Evolutionary conservation across 2,113 vertebrate species (phyloP).

Genomic region (Oophaga pumilio): DNA sequence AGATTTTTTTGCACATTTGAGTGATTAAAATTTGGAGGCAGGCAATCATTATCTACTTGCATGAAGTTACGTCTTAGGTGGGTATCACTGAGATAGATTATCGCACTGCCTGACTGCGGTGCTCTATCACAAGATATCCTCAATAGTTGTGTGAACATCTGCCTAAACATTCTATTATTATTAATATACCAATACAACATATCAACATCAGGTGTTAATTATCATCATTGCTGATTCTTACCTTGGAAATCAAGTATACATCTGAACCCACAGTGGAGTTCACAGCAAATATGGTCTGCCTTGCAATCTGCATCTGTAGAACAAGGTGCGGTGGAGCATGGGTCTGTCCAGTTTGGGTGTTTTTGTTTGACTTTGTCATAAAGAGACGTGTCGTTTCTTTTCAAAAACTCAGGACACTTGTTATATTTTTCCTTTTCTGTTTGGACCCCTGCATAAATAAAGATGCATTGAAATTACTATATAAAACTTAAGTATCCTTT

Average conservation of each 20-base stretch:
- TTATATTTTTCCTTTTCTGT: not conserved
- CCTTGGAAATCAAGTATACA: not conserved
- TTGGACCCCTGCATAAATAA: not conserved
- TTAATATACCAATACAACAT: not conserved
- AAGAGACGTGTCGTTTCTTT: not conserved
- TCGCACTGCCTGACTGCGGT: too few species aligned
- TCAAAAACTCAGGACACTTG: not conserved
- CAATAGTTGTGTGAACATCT: not conserved
- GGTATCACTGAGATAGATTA: too few species aligned
- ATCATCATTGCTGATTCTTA: not conserved
- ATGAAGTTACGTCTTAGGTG: too few species aligned
- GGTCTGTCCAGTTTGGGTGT: not conserved
- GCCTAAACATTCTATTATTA: not conserved
- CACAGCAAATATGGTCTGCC: not conserved
- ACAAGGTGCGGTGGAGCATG: not conserved
- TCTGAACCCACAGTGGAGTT: slow-evolving; percentile 11
- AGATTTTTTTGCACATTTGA: too few species aligned
- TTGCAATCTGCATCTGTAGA: slow-evolving; percentile 3
- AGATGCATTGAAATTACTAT: not conserved
- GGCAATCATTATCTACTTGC: too few species aligned
- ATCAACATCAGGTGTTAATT: not conserved
- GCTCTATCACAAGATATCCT: too few species aligned
- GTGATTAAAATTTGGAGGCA: too few species aligned
- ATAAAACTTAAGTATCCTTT: not conserved
- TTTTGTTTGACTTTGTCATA: not conserved